Evolutionary conservation across 1,140 invertebrate genomes (phyloP).

Genomic region (Chironomus tepperi): DNA sequence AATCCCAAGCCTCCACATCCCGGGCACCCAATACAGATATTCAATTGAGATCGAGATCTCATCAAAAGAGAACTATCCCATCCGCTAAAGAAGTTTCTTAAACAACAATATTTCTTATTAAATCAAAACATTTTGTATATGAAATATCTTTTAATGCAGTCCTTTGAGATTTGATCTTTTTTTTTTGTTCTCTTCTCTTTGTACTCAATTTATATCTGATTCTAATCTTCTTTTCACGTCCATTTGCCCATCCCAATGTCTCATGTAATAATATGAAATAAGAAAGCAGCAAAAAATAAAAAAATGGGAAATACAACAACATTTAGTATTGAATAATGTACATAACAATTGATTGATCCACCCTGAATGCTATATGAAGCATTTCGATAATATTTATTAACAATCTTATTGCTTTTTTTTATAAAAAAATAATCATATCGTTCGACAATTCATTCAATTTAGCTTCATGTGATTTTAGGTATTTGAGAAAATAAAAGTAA

Average conservation of each 20-base stretch:
- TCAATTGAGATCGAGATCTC: no score
- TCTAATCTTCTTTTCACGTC: conserved; percentile 16
- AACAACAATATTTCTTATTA: not conserved
- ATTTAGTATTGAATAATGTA: not conserved
- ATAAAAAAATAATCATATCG: no score
- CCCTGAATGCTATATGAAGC: not conserved
- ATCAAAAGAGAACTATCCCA: not conserved
- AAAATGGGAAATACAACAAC: not conserved
- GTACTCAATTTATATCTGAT: not conserved
- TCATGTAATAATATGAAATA: not conserved
- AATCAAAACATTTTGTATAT: not conserved
- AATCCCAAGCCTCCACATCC: no score
- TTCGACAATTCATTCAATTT: no score
- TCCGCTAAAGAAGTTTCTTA: not conserved
- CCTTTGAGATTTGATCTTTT: conserved; percentile 17
- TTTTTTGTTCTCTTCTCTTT: not conserved
- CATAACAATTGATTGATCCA: conserved; percentile 17
- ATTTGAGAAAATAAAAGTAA: no score
- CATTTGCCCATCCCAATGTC: conserved; percentile 21
- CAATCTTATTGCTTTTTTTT: not conserved
- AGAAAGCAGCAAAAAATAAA: not conserved
- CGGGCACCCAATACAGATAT: no score
- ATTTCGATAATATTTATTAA: conserved; percentile 1
- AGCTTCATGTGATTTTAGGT: no score
- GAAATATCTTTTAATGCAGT: not conserved